Evolutionary conservation across 2,888 invertebrate genomes (phyloP).

Genomic region (Tribolium freemani): DNA sequence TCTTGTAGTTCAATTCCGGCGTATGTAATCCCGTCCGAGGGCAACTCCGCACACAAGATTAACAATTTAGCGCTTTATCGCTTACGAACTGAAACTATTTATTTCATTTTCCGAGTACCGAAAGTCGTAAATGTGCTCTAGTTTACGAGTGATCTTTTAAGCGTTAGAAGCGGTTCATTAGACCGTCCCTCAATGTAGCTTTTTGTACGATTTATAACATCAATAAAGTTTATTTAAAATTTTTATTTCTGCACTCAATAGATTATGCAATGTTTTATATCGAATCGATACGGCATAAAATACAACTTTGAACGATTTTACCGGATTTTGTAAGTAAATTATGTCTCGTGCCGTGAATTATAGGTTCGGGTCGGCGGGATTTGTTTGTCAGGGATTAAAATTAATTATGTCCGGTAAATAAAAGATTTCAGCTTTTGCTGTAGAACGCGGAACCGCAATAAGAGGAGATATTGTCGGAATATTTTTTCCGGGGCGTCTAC

Average conservation of each 20-base stretch:
- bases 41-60: constrained; percentile 14
- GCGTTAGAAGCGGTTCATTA: constrained; percentile 12
- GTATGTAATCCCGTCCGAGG: constrained; percentile 10
- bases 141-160: constrained; percentile 26
- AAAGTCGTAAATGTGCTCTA: constrained; percentile 15
- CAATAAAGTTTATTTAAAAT: constrained; percentile 21
- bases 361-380: background rate
- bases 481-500: background rate
- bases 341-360: constrained; percentile 9
- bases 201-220: background rate
- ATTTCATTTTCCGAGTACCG: constrained; percentile 23
- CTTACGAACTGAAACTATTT: constrained; percentile 29
- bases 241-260: constrained; percentile 7
- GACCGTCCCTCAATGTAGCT: background rate
- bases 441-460: background rate
- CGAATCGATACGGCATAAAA: constrained; percentile 20
- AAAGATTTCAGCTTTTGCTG: background rate
- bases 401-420: constrained; percentile 13
- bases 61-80: constrained; percentile 30
- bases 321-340: constrained; percentile 26
- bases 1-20: background rate
- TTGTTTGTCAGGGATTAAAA: constrained; percentile 11
- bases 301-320: constrained; percentile 22
- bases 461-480: background rate
- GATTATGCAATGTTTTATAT: constrained; percentile 19